phyloP scores from a whole-genome alignment of 2,888 invertebrate genomes.

The Noctua janthe region DNA sequence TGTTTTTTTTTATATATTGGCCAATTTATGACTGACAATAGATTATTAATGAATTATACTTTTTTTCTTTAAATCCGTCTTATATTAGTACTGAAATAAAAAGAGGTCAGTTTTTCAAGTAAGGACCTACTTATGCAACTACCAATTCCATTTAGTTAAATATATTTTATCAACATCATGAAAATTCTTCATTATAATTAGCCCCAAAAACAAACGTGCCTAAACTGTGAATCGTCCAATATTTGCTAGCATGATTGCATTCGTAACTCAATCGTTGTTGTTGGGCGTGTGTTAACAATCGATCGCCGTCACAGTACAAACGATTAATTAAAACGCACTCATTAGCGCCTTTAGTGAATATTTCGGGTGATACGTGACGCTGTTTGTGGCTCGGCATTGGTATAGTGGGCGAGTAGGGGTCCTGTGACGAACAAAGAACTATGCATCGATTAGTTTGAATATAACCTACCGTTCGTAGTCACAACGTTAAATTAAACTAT shows the following conservation, averaged over 20 bases:
- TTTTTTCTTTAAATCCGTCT: neutral
- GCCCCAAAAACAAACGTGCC: conserved; percentile 6
- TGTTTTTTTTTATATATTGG: no score
- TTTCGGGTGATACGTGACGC: conserved; percentile 17
- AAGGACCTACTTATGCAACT: neutral
- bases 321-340: conserved; percentile 62
- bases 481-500: neutral
- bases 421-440: neutral
- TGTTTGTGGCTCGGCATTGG: neutral
- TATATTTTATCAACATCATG: neutral
- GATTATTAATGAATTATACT: neutral
- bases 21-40: neutral
- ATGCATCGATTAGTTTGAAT: neutral
- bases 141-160: neutral
- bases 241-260: conserved; percentile 46
- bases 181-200: neutral
- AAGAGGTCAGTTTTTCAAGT: neutral
- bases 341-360: conserved; percentile 41
- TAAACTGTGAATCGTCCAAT: conserved; percentile 19
- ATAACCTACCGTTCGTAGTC: neutral
- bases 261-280: conserved; percentile 34
- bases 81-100: neutral
- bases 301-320: conserved; percentile 28
- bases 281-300: conserved; percentile 27
- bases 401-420: neutral